A percentile compares a stretch with the other conserved stretches of the same genome.
These are phyloP conservation scores for Omphaloscelis lunosa DNA, from an alignment of 2,888 invertebrate species.

Conservation along the genomic window DNA sequence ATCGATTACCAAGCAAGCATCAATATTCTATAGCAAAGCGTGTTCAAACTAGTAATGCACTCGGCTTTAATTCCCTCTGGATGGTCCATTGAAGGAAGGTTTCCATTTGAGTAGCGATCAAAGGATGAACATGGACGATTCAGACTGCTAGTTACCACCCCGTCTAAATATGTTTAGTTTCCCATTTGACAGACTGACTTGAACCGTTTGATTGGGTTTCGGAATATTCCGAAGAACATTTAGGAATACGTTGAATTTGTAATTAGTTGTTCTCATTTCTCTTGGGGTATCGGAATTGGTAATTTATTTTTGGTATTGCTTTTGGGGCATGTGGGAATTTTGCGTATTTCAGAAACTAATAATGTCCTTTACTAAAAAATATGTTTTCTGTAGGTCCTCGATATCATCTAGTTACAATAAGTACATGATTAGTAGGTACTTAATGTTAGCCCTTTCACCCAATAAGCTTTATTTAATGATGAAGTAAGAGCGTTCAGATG, in stretches of 20 bases:
- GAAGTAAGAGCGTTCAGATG: background rate
- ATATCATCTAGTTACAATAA: background rate
- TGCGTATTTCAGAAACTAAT: background rate
- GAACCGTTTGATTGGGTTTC: conserved; percentile 29
- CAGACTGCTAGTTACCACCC: conserved; percentile 29
- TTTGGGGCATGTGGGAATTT: conserved; percentile 6
- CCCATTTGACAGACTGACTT: conserved; percentile 54
- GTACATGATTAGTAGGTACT: background rate
- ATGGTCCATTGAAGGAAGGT: conserved; percentile 62
- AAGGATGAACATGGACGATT: conserved; percentile 53
- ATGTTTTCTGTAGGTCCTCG: background rate
- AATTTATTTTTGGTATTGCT: conserved; percentile 30
- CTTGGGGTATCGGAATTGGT: conserved; percentile 27
- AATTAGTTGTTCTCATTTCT: conserved; percentile 40
- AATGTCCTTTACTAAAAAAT: background rate
- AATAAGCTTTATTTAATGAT: background rate
- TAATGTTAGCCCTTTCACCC: background rate
- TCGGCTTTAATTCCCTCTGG: conserved; percentile 58
- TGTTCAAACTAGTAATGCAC: conserved; percentile 33
- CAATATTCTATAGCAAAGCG: conserved; percentile 23
- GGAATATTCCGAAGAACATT: conserved; percentile 30
- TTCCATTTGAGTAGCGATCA: conserved; percentile 64
- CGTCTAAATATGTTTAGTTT: conserved; percentile 54
- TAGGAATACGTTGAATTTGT: conserved; percentile 38
- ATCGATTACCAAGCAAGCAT: conserved; percentile 9